Evolutionary conservation across 2,888 invertebrate species (phyloP), one percentile per base, ranked within the genome.

Genomic region (Rutpela maculata): DNA sequence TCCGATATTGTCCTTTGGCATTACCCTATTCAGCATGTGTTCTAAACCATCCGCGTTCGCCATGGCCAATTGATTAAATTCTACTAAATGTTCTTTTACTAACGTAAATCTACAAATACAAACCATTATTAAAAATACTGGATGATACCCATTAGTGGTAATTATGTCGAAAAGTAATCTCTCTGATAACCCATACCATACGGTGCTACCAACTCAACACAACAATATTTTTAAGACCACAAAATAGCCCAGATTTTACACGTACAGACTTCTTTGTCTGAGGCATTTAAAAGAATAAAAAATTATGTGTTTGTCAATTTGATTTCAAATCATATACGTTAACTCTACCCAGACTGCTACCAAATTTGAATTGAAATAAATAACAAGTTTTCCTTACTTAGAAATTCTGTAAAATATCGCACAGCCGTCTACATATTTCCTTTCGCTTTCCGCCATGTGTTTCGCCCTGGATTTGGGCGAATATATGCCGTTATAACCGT

Each of bases 1-100:
- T 6, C 98, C 99, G 86, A 99, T 99, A 91, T 99, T 99, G 91
- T 99, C 99, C 89, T 98, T 98, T 72, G 99, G 98, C 98, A 99
- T 99, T 67, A 99, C 99, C 84, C 99, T 93, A 91, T 99, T 99
- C 87, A 99, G 91, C 98, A 99, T 99, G 90, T 99, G 98, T 89
- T 99, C 98, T 65, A 98, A 97, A 66, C 98, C 98, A 88, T 99
- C 98, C 22, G 99, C 98, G 90, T 98, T 98, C 26, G 98, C 97
- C 97, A 99, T 99, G 26, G 99, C 99, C 87, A 99, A 91, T 91
- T 98, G 98, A 91, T 98, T 99, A 91, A 99, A 99, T 92, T 99
- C 99, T 85, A 99, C 97, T 87, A 99, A 92, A 90, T 98, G 97
- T 90, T 99, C 98, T 90, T 98, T 97, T 82, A 99, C 95, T 90